These are phyloP conservation scores for Leucopsar rothschildi DNA, from an alignment of 2,113 vertebrate genomes.

Conservation along the genomic window DNA sequence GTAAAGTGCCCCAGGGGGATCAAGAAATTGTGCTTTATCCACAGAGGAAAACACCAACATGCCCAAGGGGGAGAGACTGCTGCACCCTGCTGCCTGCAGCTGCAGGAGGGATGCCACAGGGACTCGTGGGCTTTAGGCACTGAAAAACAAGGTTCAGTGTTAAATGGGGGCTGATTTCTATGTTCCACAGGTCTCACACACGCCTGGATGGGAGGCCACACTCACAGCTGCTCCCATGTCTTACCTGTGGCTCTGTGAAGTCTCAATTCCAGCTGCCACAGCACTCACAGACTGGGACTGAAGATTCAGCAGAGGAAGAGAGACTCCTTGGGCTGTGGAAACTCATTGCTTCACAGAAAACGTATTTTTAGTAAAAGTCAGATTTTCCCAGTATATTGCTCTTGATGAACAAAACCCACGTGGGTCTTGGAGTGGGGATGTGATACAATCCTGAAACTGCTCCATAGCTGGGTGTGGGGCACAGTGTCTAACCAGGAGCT, in stretches of 20 bases:
- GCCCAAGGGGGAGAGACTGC: too few relatives aligned
- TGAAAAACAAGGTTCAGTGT: not conserved
- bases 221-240: not conserved
- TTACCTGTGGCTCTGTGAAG: not conserved
- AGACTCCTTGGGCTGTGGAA: not conserved
- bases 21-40: not conserved
- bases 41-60: rapidly evolving
- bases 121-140: not conserved
- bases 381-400: not conserved
- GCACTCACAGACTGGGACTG: not conserved
- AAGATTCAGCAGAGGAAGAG: not conserved
- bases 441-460: not conserved
- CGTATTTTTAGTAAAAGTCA: not conserved
- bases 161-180: not conserved
- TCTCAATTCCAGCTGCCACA: not conserved
- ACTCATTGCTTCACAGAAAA: not conserved
- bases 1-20: not conserved
- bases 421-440: not conserved
- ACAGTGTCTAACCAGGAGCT: not conserved
- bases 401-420: not conserved
- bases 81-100: not conserved
- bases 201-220: not conserved
- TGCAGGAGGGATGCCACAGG: not conserved
- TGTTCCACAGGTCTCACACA: not conserved
- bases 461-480: not conserved